Evolutionary conservation across 2,113 vertebrate species (phyloP).

Genomic region (Eonycteris spelaea): DNA sequence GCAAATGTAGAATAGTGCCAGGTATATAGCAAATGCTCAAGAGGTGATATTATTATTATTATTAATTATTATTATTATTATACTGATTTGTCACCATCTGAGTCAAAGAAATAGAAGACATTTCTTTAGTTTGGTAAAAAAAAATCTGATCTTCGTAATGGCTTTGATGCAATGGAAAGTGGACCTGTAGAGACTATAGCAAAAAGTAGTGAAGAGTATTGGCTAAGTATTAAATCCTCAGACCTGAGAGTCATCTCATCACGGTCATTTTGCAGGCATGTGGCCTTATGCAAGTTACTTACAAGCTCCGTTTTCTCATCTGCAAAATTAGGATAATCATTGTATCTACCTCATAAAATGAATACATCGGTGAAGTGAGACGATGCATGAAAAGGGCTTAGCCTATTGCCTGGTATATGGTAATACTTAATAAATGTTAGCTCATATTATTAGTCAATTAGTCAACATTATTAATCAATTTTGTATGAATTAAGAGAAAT

Average conservation of each 20-base stretch:
- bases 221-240: background rate
- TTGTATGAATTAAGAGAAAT: background rate
- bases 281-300: background rate
- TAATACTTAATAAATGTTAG: background rate
- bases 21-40: background rate
- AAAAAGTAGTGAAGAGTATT: background rate
- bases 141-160: background rate
- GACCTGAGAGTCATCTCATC: background rate
- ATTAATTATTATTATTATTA: background rate
- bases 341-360: background rate
- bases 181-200: background rate
- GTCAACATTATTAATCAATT: background rate
- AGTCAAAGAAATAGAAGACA: background rate
- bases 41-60: background rate
- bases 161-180: background rate
- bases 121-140: background rate
- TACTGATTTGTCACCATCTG: background rate
- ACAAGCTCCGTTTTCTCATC: background rate
- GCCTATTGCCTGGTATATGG: background rate
- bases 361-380: background rate
- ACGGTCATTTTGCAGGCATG: background rate
- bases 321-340: background rate
- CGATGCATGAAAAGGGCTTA: background rate
- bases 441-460: background rate
- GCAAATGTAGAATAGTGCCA: background rate